A percentile compares a stretch with the other conserved stretches of the same genome.
phyloP scores from a whole-genome alignment of 2,888 invertebrate species.

The Cryptus viduatorius region DNA sequence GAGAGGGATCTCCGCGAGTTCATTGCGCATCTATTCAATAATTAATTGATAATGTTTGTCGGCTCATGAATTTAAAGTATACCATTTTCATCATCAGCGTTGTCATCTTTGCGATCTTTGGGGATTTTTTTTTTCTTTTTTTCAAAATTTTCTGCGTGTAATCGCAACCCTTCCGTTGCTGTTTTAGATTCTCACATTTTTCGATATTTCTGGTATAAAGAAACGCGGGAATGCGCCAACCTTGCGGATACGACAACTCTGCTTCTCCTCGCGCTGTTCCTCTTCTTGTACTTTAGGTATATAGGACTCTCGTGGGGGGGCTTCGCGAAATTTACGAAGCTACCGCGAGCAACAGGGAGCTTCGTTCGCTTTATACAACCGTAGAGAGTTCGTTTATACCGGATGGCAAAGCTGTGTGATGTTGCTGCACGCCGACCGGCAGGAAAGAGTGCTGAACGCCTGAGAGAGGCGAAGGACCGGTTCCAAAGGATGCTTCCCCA shows the following conservation, averaged over 20 bases:
- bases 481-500: slow-evolving; percentile 82
- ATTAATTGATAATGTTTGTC: neutral
- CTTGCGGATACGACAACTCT: neutral
- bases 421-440: slow-evolving; percentile 50
- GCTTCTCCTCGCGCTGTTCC: neutral
- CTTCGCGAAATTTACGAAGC: slow-evolving; percentile 66
- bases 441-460: slow-evolving; percentile 55
- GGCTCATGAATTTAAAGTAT: slow-evolving; percentile 1
- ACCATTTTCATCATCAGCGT: neutral
- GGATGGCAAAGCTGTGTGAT: slow-evolving; percentile 53
- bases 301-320: neutral
- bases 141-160: neutral
- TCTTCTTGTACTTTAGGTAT: too few relatives aligned
- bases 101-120: neutral
- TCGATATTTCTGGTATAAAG: neutral
- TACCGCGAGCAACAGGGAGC: slow-evolving; percentile 3
- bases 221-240: neutral
- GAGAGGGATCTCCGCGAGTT: neutral
- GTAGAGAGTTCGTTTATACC: slow-evolving; percentile 47
- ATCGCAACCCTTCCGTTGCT: neutral
- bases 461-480: slow-evolving; percentile 79
- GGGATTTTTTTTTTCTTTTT: neutral
- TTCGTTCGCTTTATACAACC: neutral
- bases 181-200: neutral
- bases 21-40: neutral